Base-by-base conservation (phyloP, 2,888 invertebrate species). In the Cinara cedri region DNA sequence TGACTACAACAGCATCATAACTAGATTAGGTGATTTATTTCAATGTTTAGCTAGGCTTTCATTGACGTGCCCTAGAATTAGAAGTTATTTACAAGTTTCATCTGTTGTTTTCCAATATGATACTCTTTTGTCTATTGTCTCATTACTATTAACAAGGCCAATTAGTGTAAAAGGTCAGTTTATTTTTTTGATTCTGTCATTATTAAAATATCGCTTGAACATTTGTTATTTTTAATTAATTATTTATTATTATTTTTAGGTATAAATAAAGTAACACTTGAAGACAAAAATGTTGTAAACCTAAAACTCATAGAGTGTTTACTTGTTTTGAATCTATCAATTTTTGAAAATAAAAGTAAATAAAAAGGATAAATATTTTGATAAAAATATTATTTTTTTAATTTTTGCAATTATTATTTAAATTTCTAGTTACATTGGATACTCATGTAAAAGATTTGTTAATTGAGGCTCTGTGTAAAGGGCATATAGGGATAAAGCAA, bases 401-500 rank as follows among this genome's bases (percentile, higher is more conserved):
- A n/a, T n/a, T n/a, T n/a, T n/a, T n/a, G n/a, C n/a, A 54, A 21
- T n/a, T 49, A 49, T 68, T 44, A 34, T 57, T 44, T 26, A 13
- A 51, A 9, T 68, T 10, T 68, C 1, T 51, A 78, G 78, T 78
- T 70, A 70, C 70, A 49, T 78, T 82, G n/a, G 81, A 82, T 72
- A 70, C 54, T 51, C 72, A 70, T 3, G 78, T 82, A 42, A 82
- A 82, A 66, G 81, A 81, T 51, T 62, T 82, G 42, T 68, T 82
- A 34, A 57, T 81, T 55, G 81, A 81, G 13, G 82, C 82, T 55
- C 26, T 82, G 26, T 80, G 72, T 71, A 75, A 66, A 49, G 82
- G 81, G 19, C 75, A 81, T 42, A 80, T 82, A 63, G 80, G 81
- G 46, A 76, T 82, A 26, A 82, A 82, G 76, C 81, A 82, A 72